Evolutionary conservation across 92 coral and sea anemone genomes (phyloP), one percentile per base, ranked within the genome.

Genomic region (Actinernus sp.): DNA sequence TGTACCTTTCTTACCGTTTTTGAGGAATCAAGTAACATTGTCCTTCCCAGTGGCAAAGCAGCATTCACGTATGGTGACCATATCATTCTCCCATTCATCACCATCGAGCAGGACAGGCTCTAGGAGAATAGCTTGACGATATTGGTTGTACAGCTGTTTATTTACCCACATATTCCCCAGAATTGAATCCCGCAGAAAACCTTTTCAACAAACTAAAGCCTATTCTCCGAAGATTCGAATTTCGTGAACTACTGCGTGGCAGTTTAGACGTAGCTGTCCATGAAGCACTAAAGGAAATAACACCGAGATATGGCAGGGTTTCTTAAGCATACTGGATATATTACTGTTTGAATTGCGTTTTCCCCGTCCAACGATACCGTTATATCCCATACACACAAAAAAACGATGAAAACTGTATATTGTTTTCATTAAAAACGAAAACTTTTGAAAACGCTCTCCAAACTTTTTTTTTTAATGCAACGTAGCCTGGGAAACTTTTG

Each of bases 121-220:
- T 78, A 9, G 74, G 75, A 11, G 69, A 69, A 32, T 84, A 80
- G 69, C 49, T 84, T 4, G 77, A 70, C 47, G 44, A 46, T 33
- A 55, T 78, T 13, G 86, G 91, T 6, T 29, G 58, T 9, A 25
- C 26, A 1, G 23, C 57, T 13, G 61, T 84, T 0, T 76, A 84
- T 52, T 32, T 70, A 5, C 90, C 85, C 17, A 63, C 76, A 2
- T 77, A 76, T 28, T 85, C 91, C 0, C 81, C 82, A 3, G 85
- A 78, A 52, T n/a, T 84, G 11, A 76, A 70, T 47, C 81, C 91
- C 1, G 63, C 52, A 5, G 85, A 84, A 71, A 2, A 27, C 8
- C 37, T 78, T 34, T 78, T 85, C 41, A 49, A 71, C 34, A 85
- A 85, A 44, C 63, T 85, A n/a, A 77, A 78, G 26, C 77, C 77